Evolutionary conservation across 2,113 vertebrate genomes (phyloP).

Genomic region (Pachypanchax playfairii): DNA sequence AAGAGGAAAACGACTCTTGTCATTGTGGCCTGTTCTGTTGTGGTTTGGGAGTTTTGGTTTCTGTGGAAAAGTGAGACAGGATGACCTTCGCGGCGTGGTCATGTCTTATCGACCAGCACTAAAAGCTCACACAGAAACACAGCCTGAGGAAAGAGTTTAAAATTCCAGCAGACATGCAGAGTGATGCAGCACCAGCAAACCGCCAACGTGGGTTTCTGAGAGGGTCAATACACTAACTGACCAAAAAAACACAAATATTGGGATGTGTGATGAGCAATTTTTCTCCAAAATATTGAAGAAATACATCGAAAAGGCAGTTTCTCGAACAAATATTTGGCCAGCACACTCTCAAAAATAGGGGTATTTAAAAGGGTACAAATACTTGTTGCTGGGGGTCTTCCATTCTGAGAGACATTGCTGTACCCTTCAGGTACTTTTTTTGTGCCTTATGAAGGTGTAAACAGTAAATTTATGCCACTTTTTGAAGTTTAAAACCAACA

Average conservation of each 20-base stretch:
- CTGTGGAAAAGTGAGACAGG: conserved; percentile 24
- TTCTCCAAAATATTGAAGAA: too few relatives aligned
- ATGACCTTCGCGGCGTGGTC: conserved; percentile 56
- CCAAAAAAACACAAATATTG: conserved; percentile 1
- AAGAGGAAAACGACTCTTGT: not conserved
- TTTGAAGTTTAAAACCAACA: too few relatives aligned
- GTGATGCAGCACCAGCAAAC: conserved; percentile 13
- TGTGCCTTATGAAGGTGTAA: too few relatives aligned
- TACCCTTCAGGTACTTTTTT: too few relatives aligned
- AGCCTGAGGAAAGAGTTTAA: conserved; percentile 30
- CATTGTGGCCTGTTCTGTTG: conserved; percentile 6
- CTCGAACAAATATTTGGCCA: too few relatives aligned
- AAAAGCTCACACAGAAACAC: conserved; percentile 50
- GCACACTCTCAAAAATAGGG: too few relatives aligned
- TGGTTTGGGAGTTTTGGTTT: conserved; percentile 33
- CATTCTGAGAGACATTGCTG: too few relatives aligned
- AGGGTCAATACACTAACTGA: conserved; percentile 2
- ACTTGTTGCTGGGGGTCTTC: too few relatives aligned
- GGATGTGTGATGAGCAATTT: not conserved
- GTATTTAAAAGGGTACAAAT: too few relatives aligned
- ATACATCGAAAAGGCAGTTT: too few relatives aligned
- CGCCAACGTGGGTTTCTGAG: not conserved
- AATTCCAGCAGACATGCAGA: conserved; percentile 10
- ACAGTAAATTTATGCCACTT: too few relatives aligned
- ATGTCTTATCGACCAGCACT: conserved; percentile 54